Evolutionary conservation across 2,113 vertebrate species (phyloP).

Genomic region (Malurus elegans): DNA sequence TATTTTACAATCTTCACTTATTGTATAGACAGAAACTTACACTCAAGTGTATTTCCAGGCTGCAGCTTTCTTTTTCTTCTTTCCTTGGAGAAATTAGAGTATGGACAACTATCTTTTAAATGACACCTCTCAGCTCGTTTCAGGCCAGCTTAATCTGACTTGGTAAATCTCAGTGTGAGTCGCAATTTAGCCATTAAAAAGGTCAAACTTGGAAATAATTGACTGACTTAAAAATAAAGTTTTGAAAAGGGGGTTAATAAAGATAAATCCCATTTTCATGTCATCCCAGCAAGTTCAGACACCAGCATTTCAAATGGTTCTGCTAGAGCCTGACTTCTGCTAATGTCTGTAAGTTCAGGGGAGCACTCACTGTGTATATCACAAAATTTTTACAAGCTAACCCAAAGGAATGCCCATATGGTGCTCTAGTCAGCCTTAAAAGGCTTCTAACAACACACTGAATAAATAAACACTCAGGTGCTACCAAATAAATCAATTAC

Average conservation of each 20-base stretch:
- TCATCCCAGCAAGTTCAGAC: background rate
- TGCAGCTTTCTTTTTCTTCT: background rate
- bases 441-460: background rate
- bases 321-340: background rate
- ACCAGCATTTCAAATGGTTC: background rate
- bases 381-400: background rate
- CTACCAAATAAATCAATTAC: background rate
- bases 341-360: background rate
- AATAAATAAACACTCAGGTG: background rate
- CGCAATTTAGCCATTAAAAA: background rate
- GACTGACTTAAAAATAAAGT: background rate
- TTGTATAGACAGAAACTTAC: background rate
- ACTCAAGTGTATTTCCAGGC: background rate
- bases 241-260: background rate
- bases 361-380: background rate
- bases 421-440: background rate
- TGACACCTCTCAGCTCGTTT: background rate
- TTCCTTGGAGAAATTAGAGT: background rate
- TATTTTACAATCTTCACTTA: background rate
- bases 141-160: background rate
- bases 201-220: background rate
- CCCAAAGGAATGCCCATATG: background rate
- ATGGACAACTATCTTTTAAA: background rate
- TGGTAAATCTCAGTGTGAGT: background rate
- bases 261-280: background rate